Percentiles rank a stretch among this genome's conserved stretches.
phyloP scores from a whole-genome alignment of 2,113 vertebrate genomes.

The Gallinago jamesoni region DNA sequence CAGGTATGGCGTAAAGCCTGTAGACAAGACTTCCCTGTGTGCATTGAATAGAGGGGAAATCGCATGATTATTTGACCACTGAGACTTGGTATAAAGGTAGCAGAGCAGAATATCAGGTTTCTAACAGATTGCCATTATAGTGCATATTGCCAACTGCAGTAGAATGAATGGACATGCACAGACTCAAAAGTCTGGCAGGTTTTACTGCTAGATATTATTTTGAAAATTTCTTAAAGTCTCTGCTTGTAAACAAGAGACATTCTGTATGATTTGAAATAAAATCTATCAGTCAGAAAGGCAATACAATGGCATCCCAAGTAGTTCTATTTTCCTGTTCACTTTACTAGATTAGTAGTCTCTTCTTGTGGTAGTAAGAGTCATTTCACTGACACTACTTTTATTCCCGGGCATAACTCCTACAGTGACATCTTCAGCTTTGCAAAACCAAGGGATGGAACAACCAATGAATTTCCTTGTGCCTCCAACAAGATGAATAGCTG shows the following conservation, averaged over 20 bases:
- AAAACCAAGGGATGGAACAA: background rate
- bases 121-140: background rate
- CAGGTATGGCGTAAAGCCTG: background rate
- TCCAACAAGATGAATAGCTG: background rate
- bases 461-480: background rate
- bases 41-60: background rate
- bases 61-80: background rate
- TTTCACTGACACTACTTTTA: background rate
- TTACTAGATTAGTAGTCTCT: background rate
- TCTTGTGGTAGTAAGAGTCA: background rate
- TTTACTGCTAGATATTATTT: background rate
- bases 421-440: background rate
- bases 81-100: background rate
- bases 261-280: background rate
- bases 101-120: background rate
- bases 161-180: background rate
- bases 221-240: background rate
- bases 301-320: background rate
- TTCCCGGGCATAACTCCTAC: background rate
- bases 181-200: background rate
- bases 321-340: background rate
- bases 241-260: background rate
- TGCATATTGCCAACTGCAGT: background rate
- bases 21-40: background rate
- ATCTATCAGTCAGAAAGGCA: background rate